A percentile compares a stretch with the other conserved stretches of the same genome.
phyloP scores from a whole-genome alignment of 2,797 vertebrate species.

The Schizothorax lantsangensis region DNA sequence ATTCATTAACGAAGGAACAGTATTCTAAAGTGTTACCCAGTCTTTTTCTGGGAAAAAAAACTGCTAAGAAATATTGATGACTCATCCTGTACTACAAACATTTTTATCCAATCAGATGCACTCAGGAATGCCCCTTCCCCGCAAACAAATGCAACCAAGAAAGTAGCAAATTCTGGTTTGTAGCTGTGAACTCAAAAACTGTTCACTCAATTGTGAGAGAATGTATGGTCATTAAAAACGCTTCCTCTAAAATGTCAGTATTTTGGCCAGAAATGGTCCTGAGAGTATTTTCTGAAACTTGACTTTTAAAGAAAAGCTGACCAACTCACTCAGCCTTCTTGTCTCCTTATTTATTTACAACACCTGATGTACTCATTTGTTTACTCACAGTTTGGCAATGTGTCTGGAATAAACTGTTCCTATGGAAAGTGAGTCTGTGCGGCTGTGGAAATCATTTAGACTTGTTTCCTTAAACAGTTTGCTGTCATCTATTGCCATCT shows the following conservation, averaged over 20 bases:
- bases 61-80: not conserved
- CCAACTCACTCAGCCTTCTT: not conserved
- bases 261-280: not conserved
- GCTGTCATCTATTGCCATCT: not conserved
- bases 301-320: conserved; percentile 22
- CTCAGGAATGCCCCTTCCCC: not conserved
- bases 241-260: conserved; percentile 6
- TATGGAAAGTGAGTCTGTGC: not conserved
- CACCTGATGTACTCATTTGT: conserved; percentile 15
- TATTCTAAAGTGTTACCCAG: too few relatives aligned
- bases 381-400: conserved; percentile 16
- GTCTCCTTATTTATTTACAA: conserved; percentile 20
- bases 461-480: not conserved
- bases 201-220: not conserved
- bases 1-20: too few relatives aligned
- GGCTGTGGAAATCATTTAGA: not conserved
- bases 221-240: conserved; percentile 5
- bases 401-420: not conserved
- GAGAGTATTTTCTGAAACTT: not conserved
- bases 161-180: not conserved
- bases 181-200: not conserved
- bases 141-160: not conserved
- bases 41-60: not conserved
- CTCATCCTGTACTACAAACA: not conserved
- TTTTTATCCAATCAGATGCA: not conserved